A percentile compares a stretch with the other conserved stretches of the same genome.
These are phyloP conservation scores for Ophion costatus DNA, from an alignment of 2,888 invertebrate species.

Conservation along the genomic window DNA sequence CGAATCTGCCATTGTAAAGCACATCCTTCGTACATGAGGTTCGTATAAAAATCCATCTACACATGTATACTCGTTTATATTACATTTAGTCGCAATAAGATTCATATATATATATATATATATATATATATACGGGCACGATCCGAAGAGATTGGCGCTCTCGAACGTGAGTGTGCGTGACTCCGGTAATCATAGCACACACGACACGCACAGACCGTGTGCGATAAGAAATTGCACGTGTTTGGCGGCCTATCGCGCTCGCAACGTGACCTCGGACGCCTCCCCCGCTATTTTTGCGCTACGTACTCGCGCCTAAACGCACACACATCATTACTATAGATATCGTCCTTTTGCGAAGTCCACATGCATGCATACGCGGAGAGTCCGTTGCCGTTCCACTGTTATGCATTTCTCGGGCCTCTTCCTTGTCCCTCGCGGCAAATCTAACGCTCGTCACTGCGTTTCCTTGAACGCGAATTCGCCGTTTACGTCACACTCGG, in stretches of 20 bases:
- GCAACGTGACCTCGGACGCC: slow-evolving; percentile 46
- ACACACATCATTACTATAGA: neutral
- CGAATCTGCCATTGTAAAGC: too few species aligned
- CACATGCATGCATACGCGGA: slow-evolving; percentile 28
- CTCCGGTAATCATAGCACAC: slow-evolving; percentile 48
- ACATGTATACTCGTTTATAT: too few species aligned
- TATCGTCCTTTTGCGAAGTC: slow-evolving; percentile 29
- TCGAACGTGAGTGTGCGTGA: too few species aligned
- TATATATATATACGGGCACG: too few species aligned
- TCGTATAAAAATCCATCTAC: too few species aligned
- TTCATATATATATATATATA: too few species aligned
- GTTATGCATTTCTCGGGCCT: slow-evolving; percentile 41
- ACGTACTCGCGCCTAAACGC: too few species aligned
- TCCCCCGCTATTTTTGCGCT: slow-evolving; percentile 25
- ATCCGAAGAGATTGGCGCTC: too few species aligned
- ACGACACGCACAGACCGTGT: slow-evolving; percentile 27
- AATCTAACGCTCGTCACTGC: slow-evolving; percentile 40
- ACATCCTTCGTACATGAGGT: too few species aligned
- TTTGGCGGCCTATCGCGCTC: slow-evolving; percentile 38
- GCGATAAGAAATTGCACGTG: slow-evolving; percentile 43
- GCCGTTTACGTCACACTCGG: slow-evolving; percentile 28
- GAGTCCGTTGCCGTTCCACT: slow-evolving; percentile 20
- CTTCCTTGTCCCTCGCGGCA: slow-evolving; percentile 55
- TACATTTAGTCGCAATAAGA: too few species aligned
- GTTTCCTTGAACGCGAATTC: slow-evolving; percentile 44